A percentile compares a stretch with the other conserved stretches of the same genome.
phyloP scores from a whole-genome alignment of 2,113 vertebrate species.

The Cricetomys ansorgei region DNA sequence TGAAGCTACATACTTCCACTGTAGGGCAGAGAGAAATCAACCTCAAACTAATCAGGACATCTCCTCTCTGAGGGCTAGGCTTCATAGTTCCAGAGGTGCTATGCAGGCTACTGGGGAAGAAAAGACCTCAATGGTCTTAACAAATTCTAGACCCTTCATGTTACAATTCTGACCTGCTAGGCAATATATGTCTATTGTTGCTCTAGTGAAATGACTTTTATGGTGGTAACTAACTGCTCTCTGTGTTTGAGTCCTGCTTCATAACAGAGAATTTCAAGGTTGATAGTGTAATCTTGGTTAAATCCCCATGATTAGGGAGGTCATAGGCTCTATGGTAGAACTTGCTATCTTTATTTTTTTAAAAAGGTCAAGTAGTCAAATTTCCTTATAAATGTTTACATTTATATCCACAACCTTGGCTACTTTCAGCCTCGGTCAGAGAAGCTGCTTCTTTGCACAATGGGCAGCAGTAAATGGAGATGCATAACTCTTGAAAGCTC shows the following conservation, averaged over 20 bases:
- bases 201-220: not conserved
- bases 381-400: not conserved
- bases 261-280: not conserved
- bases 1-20: too few species aligned
- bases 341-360: not conserved
- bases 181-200: not conserved
- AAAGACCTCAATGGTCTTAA: too few species aligned
- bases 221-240: not conserved
- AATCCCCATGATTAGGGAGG: not conserved
- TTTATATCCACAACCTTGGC: not conserved
- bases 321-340: not conserved
- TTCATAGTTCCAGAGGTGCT: too few species aligned
- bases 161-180: not conserved
- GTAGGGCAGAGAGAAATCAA: not conserved
- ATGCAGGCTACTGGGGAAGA: not conserved
- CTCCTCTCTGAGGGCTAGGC: not conserved
- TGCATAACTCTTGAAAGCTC: not conserved
- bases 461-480: not conserved
- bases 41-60: not conserved
- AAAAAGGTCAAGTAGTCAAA: not conserved
- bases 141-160: too few species aligned
- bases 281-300: not conserved
- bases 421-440: not conserved
- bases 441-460: not conserved
- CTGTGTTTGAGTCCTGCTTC: not conserved